Base-by-base conservation (phyloP, 2,797 vertebrate genomes). In the Tapirus indicus region DNA sequence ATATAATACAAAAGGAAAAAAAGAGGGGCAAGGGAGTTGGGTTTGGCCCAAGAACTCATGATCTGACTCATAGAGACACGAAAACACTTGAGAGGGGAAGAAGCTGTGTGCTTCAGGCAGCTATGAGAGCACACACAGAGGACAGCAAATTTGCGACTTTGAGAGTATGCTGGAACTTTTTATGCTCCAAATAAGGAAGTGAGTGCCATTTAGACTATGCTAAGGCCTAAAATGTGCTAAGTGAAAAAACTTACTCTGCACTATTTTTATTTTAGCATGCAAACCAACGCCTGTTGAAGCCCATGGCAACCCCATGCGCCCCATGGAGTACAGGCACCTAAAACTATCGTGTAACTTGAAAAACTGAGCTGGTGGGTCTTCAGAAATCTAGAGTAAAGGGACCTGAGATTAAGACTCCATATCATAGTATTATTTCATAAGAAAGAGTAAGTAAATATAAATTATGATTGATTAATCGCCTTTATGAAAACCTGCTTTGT, bases 1-100 rank as follows among this genome's bases (percentile, higher is more conserved):
- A 91, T 75, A 82, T 72, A 78, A 88, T 69, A 84, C 21, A 60
- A 96, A 90, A 75, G 66, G 88, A 16, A 79, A 92, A 95, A 88
- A 87, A 75, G 9, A 83, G 58, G 68, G 78, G 82, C 18, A 89
- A 78, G 11, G 52, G 68, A 83, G 62, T 60, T 60, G 41, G 29
- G 25, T 80, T 88, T 94, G 78, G 95, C 77, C 32, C 38, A 89
- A 80, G 54, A 83, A 89, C 54, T 97, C 95, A 69, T 32, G 83
- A 78, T 98, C 88, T 98, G 97, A 98, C 88, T 98, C 97, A 98
- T 0, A 87, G 85, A 95, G 74, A 74, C 5, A 29, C 85, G 79
- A 97, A 96, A 97, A 92, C 79, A 89, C 47, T 96, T 84, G 58
- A 91, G 68, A 87, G 94, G 62, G 27, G 88, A 88, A 74, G 95